phyloP scores from a whole-genome alignment of 2,888 invertebrate species.

The Lagria hirta region DNA sequence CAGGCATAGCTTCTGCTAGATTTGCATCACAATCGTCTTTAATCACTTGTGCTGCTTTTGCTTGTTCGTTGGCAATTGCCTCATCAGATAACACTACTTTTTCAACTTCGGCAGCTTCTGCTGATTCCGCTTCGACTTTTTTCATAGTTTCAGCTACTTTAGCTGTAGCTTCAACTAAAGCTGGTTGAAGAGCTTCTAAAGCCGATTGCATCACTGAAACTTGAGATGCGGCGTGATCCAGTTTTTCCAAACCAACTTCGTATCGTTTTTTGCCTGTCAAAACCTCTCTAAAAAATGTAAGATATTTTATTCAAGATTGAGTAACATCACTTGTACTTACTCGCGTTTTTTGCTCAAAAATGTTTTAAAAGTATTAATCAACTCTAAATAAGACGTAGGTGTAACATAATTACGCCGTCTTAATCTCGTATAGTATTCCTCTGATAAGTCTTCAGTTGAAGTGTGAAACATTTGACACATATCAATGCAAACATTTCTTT shows the following conservation, averaged over 20 bases:
- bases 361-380: slow-evolving; percentile 86
- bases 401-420: slow-evolving; percentile 86
- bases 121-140: slow-evolving; percentile 84
- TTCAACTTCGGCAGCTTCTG: slow-evolving; percentile 80
- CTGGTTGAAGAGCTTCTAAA: slow-evolving; percentile 82
- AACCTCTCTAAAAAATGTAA: slow-evolving; percentile 59
- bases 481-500: slow-evolving; percentile 76
- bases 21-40: slow-evolving; percentile 93
- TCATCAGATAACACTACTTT: slow-evolving; percentile 80
- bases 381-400: slow-evolving; percentile 88
- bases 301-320: background rate
- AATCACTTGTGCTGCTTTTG: slow-evolving; percentile 76
- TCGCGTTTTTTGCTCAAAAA: slow-evolving; percentile 74
- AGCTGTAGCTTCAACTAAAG: slow-evolving; percentile 80
- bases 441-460: slow-evolving; percentile 73
- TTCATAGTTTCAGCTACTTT: slow-evolving; percentile 86
- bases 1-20: slow-evolving; percentile 88
- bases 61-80: slow-evolving; percentile 76
- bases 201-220: slow-evolving; percentile 81
- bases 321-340: slow-evolving; percentile 55
- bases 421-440: slow-evolving; percentile 65
- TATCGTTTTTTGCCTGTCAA: slow-evolving; percentile 40
- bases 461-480: slow-evolving; percentile 90
- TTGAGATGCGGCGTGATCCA: slow-evolving; percentile 79
- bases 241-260: slow-evolving; percentile 77